Evolutionary conservation across 2,113 vertebrate genomes (phyloP).

Genomic region (Excalfactoria chinensis): DNA sequence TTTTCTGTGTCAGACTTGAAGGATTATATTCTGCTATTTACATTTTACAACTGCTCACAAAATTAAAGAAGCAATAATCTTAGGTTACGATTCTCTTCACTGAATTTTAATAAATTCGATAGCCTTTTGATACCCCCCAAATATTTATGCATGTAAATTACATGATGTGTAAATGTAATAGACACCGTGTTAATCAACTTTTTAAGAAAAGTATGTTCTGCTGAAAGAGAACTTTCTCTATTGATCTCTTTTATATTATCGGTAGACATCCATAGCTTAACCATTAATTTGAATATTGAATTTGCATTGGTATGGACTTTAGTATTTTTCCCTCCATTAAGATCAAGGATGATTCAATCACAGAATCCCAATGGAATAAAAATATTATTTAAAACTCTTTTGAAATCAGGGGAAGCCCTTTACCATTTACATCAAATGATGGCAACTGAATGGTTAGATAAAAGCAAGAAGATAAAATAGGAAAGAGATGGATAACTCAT

Average conservation of each 20-base stretch:
- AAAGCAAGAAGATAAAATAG: constrained; percentile 26
- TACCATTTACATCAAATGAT: constrained; percentile 16
- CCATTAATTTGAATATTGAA: neutral
- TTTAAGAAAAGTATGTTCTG: neutral
- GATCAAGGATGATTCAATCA: neutral
- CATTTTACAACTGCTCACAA: neutral
- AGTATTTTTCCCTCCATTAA: neutral
- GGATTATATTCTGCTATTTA: neutral
- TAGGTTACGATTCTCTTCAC: neutral
- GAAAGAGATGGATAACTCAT: neutral
- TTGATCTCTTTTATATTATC: neutral
- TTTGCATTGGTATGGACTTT: neutral
- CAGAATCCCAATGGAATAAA: neutral
- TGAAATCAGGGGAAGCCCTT: neutral
- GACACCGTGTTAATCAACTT: neutral
- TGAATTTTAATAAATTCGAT: neutral
- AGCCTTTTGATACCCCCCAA: neutral
- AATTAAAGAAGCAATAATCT: neutral
- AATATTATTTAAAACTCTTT: neutral
- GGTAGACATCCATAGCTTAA: neutral
- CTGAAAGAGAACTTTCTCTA: neutral
- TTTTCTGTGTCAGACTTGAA: neutral
- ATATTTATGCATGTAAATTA: neutral
- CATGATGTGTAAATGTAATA: neutral
- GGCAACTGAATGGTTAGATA: neutral